These are phyloP conservation scores for Drosophila seclusa DNA, from an alignment of 2,888 invertebrate genomes.

Conservation along the genomic window DNA sequence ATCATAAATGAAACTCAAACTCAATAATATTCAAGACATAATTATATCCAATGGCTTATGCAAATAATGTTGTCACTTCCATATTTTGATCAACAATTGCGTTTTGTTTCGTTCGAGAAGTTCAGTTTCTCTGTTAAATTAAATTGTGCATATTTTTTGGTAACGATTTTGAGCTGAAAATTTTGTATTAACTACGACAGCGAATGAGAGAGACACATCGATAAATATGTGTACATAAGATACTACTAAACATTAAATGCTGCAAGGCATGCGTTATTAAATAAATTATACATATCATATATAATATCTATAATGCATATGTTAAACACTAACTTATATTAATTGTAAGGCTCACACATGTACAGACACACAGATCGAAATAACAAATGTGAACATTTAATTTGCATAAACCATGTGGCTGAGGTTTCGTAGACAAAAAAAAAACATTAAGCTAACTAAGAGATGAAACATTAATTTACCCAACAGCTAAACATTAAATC, in stretches of 20 bases:
- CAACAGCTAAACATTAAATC: conserved; percentile 8
- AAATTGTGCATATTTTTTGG: conserved; percentile 83
- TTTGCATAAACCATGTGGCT: conserved; percentile 80
- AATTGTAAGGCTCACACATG: conserved; percentile 16
- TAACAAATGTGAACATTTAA: conserved; percentile 55
- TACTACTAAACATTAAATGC: conserved; percentile 1
- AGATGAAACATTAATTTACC: conserved; percentile 3
- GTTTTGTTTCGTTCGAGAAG: conserved; percentile 34
- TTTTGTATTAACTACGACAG: conserved; percentile 36
- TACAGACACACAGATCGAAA: conserved; percentile 3
- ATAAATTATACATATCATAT: background rate
- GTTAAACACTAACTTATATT: conserved; percentile 16
- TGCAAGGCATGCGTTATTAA: conserved; percentile 8
- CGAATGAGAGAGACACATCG: conserved; percentile 22
- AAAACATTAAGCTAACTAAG: conserved; percentile 14
- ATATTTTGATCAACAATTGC: conserved; percentile 43
- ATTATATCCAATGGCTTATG: conserved; percentile 84
- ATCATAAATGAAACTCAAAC: conserved; percentile 44
- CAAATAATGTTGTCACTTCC: conserved; percentile 77
- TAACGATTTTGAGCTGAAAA: conserved; percentile 78
- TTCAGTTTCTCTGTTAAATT: conserved; percentile 48
- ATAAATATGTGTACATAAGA: conserved; percentile 3
- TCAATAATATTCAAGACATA: conserved; percentile 59
- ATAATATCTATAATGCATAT: conserved; percentile 4
- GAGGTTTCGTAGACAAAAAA: conserved; percentile 17